Conservation (phyloP, 2,888 invertebrate species). For the Nineta flava region DNA sequence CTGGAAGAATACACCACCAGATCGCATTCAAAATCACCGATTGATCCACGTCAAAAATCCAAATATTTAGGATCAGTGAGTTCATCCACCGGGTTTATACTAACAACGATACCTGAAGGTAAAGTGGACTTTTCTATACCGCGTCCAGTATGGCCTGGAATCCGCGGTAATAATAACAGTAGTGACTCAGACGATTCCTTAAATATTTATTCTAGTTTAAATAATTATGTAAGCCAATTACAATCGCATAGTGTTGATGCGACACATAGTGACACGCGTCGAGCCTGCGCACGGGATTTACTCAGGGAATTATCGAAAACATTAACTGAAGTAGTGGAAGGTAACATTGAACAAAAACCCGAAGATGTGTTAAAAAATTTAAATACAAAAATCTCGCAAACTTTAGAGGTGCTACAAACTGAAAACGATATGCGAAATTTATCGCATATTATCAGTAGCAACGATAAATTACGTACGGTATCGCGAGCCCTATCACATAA, state of each 20-base stretch:
- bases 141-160: conserved; percentile 27
- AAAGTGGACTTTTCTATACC: conserved; percentile 26
- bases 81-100: conserved; percentile 17
- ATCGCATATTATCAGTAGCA: conserved; percentile 26
- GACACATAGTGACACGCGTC: conserved; percentile 13
- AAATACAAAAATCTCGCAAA: conserved; percentile 23
- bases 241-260: conserved; percentile 11
- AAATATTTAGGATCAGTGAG: background rate
- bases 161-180: conserved; percentile 8
- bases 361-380: conserved; percentile 27
- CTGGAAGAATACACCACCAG: background rate
- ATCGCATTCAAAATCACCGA: background rate
- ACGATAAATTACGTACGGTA: conserved; percentile 24
- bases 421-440: conserved; percentile 28
- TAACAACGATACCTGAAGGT: conserved; percentile 32
- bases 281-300: conserved; percentile 24
- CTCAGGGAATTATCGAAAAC: conserved; percentile 25
- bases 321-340: conserved; percentile 26
- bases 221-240: conserved; percentile 14
- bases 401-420: conserved; percentile 21
- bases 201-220: conserved; percentile 23
- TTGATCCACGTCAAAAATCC: conserved; percentile 14
- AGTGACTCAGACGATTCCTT: conserved; percentile 6
- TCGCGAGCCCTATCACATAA: conserved; percentile 23
- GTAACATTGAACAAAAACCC: conserved; percentile 17